Conservation (phyloP, 2,797 vertebrate genomes). For the Graptemys geographica region DNA sequence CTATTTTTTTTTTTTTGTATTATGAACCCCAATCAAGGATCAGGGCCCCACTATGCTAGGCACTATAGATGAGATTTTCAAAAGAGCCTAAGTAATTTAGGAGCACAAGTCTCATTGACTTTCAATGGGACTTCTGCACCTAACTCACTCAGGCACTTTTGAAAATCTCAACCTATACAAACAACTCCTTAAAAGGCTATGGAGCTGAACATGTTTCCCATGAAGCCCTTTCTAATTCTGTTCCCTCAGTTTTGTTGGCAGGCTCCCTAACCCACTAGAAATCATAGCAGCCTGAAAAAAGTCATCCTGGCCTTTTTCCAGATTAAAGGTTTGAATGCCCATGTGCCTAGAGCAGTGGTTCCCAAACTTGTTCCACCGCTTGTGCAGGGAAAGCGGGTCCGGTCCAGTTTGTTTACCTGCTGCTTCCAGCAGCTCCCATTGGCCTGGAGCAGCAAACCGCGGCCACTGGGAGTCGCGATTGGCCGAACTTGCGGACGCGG, state of each 20-base stretch:
- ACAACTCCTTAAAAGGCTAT: background rate
- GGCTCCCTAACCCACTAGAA: background rate
- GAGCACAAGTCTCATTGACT: background rate
- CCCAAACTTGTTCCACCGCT: too few relatives aligned
- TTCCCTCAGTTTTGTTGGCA: background rate
- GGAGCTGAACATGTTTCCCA: background rate
- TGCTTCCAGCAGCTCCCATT: too few relatives aligned
- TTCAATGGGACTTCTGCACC: background rate
- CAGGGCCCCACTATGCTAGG: too few relatives aligned
- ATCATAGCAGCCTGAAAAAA: background rate
- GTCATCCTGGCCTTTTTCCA: background rate
- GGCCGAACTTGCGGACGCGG: too few relatives aligned
- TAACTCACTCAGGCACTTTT: background rate
- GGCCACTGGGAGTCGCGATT: too few relatives aligned
- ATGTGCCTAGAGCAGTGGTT: background rate
- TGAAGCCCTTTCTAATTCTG: background rate
- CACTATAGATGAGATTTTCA: background rate
- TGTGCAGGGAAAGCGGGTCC: too few relatives aligned
- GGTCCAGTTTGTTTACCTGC: too few relatives aligned
- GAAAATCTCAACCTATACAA: background rate
- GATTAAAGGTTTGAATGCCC: conserved; percentile 1
- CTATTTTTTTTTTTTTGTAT: too few relatives aligned
- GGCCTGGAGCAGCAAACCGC: too few relatives aligned
- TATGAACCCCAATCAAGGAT: too few relatives aligned
- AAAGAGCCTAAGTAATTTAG: background rate